Percentiles rank a stretch among this genome's conserved stretches.
phyloP scores from a whole-genome alignment of 2,113 vertebrate species.

The Heterotilapia buettikoferi region DNA sequence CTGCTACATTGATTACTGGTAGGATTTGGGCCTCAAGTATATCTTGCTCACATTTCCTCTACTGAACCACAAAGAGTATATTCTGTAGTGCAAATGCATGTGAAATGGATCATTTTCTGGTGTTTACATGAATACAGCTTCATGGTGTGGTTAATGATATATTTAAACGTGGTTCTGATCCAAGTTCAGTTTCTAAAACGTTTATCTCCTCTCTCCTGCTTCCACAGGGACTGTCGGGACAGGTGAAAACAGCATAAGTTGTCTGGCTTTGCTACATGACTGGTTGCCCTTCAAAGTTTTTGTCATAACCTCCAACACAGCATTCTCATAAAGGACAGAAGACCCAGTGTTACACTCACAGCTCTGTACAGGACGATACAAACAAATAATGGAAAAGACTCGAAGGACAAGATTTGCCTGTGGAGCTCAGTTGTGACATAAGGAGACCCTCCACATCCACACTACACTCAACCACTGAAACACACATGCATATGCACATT shows the following conservation, averaged over 20 bases:
- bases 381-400: background rate
- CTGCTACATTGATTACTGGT: background rate
- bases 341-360: background rate
- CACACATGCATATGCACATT: background rate
- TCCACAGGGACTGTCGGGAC: constrained; percentile 7
- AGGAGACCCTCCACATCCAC: constrained; percentile 17
- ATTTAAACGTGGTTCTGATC: background rate
- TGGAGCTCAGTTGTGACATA: background rate
- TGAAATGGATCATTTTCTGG: background rate
- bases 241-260: background rate
- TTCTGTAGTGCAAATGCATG: background rate
- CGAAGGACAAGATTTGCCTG: background rate
- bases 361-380: background rate
- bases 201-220: background rate
- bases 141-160: background rate
- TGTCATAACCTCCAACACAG: constrained; percentile 10
- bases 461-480: constrained; percentile 43
- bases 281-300: constrained; percentile 19
- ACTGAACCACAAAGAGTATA: background rate
- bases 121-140: background rate
- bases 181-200: background rate
- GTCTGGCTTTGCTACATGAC: constrained; percentile 18
- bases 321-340: constrained; percentile 26
- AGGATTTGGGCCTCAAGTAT: background rate
- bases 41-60: background rate